Conservation (phyloP, 1,140 invertebrate species). For the Bombus waltoni region DNA sequence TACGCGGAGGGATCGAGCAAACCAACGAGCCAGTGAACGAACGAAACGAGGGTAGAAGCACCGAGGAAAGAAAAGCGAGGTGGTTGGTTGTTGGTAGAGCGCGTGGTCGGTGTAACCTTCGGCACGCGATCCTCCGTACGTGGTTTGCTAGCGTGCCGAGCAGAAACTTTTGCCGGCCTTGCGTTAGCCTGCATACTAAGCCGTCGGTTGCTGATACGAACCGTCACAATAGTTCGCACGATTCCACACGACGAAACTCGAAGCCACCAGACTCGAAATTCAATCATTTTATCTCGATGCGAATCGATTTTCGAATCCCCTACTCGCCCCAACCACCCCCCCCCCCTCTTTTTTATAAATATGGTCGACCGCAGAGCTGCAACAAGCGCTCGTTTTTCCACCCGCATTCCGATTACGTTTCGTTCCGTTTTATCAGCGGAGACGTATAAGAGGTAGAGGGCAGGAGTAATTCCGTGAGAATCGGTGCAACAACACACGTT, state of each 20-base stretch:
- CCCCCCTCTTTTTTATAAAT: background rate
- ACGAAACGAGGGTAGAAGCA: background rate
- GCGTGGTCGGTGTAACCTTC: constrained; percentile 76
- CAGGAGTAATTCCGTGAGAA: background rate
- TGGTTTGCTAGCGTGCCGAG: constrained; percentile 66
- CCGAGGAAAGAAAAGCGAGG: constrained; percentile 37
- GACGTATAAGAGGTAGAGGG: background rate
- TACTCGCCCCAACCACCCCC: no score
- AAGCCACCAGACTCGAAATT: constrained; percentile 8
- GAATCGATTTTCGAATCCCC: constrained; percentile 20
- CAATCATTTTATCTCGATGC: background rate
- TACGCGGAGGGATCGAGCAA: no score
- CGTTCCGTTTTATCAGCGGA: constrained; percentile 3
- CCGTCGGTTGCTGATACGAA: constrained; percentile 28
- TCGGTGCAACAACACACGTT: background rate
- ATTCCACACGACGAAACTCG: constrained; percentile 12
- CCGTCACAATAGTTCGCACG: constrained; percentile 12
- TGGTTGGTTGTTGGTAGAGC: constrained; percentile 39
- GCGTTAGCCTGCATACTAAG: constrained; percentile 49
- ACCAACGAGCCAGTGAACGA: background rate
- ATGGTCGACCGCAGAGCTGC: background rate
- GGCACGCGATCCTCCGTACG: constrained; percentile 74
- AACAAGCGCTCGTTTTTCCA: background rate
- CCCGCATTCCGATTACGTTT: background rate
- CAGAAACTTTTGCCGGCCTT: constrained; percentile 53